Evolutionary conservation across 2,113 vertebrate genomes (phyloP).

Genomic region (Trematocara variabile): DNA sequence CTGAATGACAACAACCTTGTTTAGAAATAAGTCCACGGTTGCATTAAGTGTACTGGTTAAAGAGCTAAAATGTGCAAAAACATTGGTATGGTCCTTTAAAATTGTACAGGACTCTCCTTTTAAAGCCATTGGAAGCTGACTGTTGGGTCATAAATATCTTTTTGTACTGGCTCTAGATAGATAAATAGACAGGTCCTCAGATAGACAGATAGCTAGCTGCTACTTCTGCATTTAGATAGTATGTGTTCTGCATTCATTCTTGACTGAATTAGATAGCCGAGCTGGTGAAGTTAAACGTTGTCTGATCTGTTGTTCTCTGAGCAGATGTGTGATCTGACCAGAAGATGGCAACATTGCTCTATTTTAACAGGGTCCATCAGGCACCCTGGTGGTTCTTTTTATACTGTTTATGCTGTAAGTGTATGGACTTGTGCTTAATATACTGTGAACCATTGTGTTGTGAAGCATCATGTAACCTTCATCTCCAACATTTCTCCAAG

Average conservation of each 20-base stretch:
- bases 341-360: slow-evolving; percentile 43
- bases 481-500: background rate
- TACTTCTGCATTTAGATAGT: slow-evolving; percentile 27
- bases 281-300: slow-evolving; percentile 18
- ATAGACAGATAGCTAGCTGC: slow-evolving; percentile 16
- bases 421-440: slow-evolving; percentile 43
- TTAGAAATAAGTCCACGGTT: background rate
- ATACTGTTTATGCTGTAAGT: slow-evolving; percentile 32
- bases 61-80: slow-evolving; percentile 8
- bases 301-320: slow-evolving; percentile 29
- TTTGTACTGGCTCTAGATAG: slow-evolving; percentile 49
- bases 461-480: slow-evolving; percentile 59
- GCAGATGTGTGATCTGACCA: slow-evolving; percentile 30
- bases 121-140: slow-evolving; percentile 50
- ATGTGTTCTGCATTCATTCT: slow-evolving; percentile 31
- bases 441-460: slow-evolving; percentile 56
- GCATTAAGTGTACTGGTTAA: background rate
- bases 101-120: slow-evolving; percentile 46
- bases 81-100: slow-evolving; percentile 33
- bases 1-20: background rate
- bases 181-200: slow-evolving; percentile 4
- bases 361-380: slow-evolving; percentile 9
- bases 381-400: slow-evolving; percentile 34
- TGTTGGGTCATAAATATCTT: background rate
- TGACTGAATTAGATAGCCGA: slow-evolving; percentile 30